Evolutionary conservation across 2,113 vertebrate species (phyloP), one percentile per base, ranked within the genome.

Genomic region (Copsychus sechellarum): DNA sequence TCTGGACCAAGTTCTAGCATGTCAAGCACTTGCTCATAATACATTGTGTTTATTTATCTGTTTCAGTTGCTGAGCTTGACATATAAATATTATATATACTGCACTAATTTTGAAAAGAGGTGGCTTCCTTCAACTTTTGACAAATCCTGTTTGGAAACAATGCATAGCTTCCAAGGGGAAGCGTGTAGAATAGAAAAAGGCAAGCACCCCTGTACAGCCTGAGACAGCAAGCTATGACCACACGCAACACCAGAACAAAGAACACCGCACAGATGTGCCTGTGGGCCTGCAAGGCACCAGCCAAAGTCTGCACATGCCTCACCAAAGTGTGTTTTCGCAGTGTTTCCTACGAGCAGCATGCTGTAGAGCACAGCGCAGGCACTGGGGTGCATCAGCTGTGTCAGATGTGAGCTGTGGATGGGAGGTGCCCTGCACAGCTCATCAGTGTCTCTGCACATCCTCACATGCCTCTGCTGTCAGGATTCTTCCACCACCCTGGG

Each of bases 391-490:
- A 3, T 12, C 8, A 26, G 15, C 40, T 21, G 11, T 34, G 25
- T 14, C 1, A 2, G 36, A 5, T 21, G 67, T 14, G 40, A 72
- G 62, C n/a, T 57, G 86, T 12, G 26, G 26, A 5, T 19, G 45
- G 3, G 3, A 9, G 62, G 25, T 38, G 58, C 25, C 76, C 69
- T 61, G 58, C 50, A 21, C 31, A 16, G 42, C 19, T 42, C 25
- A 13, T 10, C 36, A 2, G 8, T 3, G 8, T 24, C 23, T 15
- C 64, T 42, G 64, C 64, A 26, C 56, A 58, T 12, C 50, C n/a
- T 19, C 6, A 42, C 0, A 0, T 9, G n/a, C 12, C 43, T 24
- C 48, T 29, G 48, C 34, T 53, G 2, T 4, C 50, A 19, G 67
- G 56, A 20, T 25, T 66, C 47, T 57, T 26, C 45, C 45, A 29